These are phyloP conservation scores for Meganola albula DNA, from an alignment of 2,888 invertebrate genomes.

Conservation along the genomic window DNA sequence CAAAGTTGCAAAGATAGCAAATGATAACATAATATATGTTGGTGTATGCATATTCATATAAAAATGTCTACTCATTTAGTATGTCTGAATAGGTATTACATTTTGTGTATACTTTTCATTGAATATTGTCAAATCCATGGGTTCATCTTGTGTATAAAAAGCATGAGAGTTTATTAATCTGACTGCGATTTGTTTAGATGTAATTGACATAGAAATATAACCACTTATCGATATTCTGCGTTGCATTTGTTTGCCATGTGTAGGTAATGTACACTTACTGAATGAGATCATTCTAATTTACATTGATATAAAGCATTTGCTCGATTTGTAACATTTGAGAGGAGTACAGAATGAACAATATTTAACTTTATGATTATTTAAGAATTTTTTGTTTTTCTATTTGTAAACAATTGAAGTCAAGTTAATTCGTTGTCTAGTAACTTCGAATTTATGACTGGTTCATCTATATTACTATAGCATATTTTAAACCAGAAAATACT, in stretches of 20 bases:
- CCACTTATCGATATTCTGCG: slow-evolving; percentile 9
- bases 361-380: too few species aligned
- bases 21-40: not conserved
- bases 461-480: too few species aligned
- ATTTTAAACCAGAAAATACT: too few species aligned
- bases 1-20: too few species aligned
- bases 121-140: not conserved
- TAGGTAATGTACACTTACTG: slow-evolving; percentile 3
- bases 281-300: slow-evolving; percentile 20
- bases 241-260: slow-evolving; percentile 17
- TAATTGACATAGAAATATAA: not conserved
- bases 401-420: too few species aligned
- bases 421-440: too few species aligned
- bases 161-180: slow-evolving; percentile 10
- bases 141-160: slow-evolving; percentile 5
- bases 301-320: too few species aligned
- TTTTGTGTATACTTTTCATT: not conserved
- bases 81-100: not conserved
- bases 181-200: slow-evolving; percentile 13
- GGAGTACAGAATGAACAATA: too few species aligned
- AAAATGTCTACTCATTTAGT: not conserved
- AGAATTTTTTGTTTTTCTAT: too few species aligned
- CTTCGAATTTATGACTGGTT: too few species aligned
- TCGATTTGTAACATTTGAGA: slow-evolving; percentile 12
- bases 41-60: not conserved